These are phyloP conservation scores for Cacatua alba DNA, from an alignment of 2,113 vertebrate genomes.

Conservation along the genomic window DNA sequence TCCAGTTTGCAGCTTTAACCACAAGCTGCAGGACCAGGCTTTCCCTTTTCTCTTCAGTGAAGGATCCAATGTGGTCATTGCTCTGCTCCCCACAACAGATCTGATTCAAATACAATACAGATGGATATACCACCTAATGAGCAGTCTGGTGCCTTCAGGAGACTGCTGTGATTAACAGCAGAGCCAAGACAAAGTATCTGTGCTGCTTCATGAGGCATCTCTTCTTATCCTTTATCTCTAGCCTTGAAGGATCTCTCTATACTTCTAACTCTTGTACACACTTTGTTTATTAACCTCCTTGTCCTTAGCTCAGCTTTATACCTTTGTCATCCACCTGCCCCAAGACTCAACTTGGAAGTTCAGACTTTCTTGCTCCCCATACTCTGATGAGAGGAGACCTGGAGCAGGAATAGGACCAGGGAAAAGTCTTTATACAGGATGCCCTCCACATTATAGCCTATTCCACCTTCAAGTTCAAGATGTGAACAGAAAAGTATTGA, in stretches of 20 bases:
- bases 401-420: not conserved
- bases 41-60: not conserved
- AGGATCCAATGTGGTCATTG: not conserved
- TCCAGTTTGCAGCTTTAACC: not conserved
- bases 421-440: not conserved
- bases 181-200: not conserved
- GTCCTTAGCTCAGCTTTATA: not conserved
- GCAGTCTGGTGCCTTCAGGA: constrained; percentile 3
- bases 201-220: not conserved
- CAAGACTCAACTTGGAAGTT: not conserved
- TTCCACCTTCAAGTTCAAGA: not conserved
- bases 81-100: not conserved
- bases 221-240: not conserved
- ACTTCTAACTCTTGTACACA: not conserved
- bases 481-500: not conserved
- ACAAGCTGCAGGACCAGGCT: not conserved
- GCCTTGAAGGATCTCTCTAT: not conserved
- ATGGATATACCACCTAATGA: not conserved
- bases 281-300: not conserved
- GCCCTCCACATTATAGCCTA: not conserved
- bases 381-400: not conserved
- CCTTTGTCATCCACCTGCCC: not conserved
- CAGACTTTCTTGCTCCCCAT: not conserved
- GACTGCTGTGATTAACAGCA: not conserved
- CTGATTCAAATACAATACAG: not conserved